A percentile compares a stretch with the other conserved stretches of the same genome.
These are phyloP conservation scores for Drosophila chauvacae DNA, from an alignment of 1,140 invertebrate species.

Conservation along the genomic window DNA sequence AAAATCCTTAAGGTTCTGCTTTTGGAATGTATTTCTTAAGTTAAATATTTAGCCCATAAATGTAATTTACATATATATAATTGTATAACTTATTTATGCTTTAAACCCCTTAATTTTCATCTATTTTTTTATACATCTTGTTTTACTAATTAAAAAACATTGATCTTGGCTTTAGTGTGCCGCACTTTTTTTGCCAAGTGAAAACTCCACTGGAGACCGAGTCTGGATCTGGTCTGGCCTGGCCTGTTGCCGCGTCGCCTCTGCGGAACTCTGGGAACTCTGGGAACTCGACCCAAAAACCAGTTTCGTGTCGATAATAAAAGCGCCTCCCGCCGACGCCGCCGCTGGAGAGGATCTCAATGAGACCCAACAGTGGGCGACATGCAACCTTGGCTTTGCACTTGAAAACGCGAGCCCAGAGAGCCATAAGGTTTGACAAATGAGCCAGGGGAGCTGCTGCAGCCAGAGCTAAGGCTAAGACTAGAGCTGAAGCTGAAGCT, in stretches of 20 bases:
- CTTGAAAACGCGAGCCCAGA: constrained; percentile 60
- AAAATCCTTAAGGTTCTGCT: background rate
- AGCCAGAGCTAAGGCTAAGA: background rate
- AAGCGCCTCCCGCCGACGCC: constrained; percentile 39
- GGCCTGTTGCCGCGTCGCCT: background rate
- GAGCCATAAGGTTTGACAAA: constrained; percentile 68
- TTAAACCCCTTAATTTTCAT: background rate
- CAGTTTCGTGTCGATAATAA: constrained; percentile 75
- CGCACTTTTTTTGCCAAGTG: constrained; percentile 22
- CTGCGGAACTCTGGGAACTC: constrained; percentile 26
- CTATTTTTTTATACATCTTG: background rate
- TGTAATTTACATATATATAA: no score
- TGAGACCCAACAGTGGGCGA: background rate
- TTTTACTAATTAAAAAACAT: background rate
- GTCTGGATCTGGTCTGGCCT: constrained; percentile 32
- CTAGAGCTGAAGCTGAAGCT: background rate
- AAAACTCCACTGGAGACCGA: background rate
- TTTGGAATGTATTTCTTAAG: background rate
- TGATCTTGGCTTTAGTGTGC: background rate
- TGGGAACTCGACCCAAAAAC: constrained; percentile 40
- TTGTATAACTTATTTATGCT: background rate
- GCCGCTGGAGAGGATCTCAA: constrained; percentile 20
- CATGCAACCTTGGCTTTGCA: constrained; percentile 76
- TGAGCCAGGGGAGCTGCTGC: background rate
- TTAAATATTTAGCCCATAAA: background rate